These are phyloP conservation scores for Lochmaea capreae DNA, from an alignment of 2,888 invertebrate genomes.

Conservation along the genomic window DNA sequence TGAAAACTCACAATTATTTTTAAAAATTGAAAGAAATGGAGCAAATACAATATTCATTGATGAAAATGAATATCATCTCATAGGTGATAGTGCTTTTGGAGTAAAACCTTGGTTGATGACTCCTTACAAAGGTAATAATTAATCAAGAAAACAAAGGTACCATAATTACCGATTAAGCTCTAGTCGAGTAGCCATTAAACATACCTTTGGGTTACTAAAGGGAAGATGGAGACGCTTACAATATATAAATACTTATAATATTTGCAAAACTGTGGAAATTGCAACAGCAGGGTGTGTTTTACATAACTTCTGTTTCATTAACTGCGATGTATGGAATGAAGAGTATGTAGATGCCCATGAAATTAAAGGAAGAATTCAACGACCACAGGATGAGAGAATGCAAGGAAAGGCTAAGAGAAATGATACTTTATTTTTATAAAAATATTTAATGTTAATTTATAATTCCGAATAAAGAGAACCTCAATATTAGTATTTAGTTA, in stretches of 20 bases:
- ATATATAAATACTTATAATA: not conserved
- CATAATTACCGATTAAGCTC: not conserved
- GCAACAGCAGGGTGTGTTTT: not conserved
- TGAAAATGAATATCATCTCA: not conserved
- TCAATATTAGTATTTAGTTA: not conserved
- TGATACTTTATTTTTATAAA: not conserved
- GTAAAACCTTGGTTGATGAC: conserved; percentile 1
- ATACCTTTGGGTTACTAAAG: not conserved
- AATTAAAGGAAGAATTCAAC: not conserved
- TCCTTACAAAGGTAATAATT: not conserved
- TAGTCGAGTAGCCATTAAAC: not conserved
- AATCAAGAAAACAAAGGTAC: not conserved
- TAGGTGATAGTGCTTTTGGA: conserved; percentile 1
- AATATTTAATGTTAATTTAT: not conserved
- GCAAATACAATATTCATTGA: not conserved
- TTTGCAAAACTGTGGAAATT: not conserved
- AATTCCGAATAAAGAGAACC: not conserved
- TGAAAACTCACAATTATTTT: not conserved
- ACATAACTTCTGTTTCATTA: not conserved
- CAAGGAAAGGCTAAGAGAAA: not conserved
- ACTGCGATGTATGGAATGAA: not conserved
- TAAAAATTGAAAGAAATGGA: conserved; percentile 4
- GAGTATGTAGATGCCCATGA: not conserved
- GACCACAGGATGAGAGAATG: not conserved
- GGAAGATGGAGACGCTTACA: not conserved